These are phyloP conservation scores for Litoditis marina DNA, from an alignment of 2,888 invertebrate genomes.

Conservation along the genomic window DNA sequence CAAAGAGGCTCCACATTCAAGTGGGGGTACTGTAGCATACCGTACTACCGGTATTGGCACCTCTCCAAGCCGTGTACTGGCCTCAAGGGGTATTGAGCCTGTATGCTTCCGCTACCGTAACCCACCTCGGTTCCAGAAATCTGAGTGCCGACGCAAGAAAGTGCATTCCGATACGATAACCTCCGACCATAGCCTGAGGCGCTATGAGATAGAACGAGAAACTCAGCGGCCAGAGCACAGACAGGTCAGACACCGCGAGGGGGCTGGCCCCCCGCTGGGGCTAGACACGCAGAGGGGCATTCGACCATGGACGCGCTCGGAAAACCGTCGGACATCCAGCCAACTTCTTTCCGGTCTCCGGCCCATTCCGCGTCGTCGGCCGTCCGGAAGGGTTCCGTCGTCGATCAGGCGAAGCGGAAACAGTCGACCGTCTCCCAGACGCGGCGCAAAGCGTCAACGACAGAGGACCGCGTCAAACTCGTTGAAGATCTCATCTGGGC, in stretches of 20 bases:
- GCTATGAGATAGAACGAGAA: not conserved
- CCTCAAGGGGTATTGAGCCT: no score
- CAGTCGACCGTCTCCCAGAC: slow-evolving; percentile 23
- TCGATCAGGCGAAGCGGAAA: slow-evolving; percentile 18
- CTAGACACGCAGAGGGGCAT: slow-evolving; percentile 16
- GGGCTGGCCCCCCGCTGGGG: slow-evolving; percentile 15
- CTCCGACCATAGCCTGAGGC: slow-evolving; percentile 52
- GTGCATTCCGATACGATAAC: slow-evolving; percentile 61
- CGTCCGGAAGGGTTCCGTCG: no score
- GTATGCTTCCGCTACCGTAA: no score
- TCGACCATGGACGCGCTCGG: slow-evolving; percentile 20
- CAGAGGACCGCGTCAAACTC: not conserved
- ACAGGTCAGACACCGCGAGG: slow-evolving; percentile 2
- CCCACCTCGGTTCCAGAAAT: slow-evolving; percentile 61
- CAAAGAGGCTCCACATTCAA: no score
- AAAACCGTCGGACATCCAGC: no score
- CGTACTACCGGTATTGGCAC: no score
- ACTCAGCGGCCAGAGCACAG: slow-evolving; percentile 6
- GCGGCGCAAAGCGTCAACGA: slow-evolving; percentile 26
- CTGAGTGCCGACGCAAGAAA: slow-evolving; percentile 60
- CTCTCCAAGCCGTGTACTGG: no score
- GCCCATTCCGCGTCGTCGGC: no score
- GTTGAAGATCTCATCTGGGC: slow-evolving; percentile 35
- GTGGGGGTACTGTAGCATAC: no score
- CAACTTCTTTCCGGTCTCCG: no score